Conservation (phyloP, 2,797 vertebrate genomes). For the Danio kyathit region DNA sequence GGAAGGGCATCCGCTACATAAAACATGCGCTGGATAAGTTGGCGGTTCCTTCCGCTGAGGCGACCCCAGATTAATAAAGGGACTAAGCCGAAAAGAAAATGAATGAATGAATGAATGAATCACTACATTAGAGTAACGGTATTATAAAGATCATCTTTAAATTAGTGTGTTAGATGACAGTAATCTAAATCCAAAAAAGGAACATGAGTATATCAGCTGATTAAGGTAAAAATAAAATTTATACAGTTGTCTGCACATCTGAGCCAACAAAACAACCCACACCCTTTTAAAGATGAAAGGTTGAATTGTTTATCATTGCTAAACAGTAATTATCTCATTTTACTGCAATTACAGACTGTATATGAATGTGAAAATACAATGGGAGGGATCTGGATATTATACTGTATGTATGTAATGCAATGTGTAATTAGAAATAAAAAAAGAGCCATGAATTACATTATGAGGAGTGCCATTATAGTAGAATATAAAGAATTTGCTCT, state of each 20-base stretch:
- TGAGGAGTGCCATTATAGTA: constrained; percentile 6
- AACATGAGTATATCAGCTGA: neutral
- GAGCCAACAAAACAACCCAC: constrained; percentile 7
- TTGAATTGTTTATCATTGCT: neutral
- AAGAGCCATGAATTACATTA: neutral
- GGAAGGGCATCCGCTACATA: too few species aligned
- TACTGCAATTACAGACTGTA: neutral
- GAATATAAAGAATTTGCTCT: constrained; percentile 45
- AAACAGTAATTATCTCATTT: neutral
- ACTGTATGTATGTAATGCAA: neutral
- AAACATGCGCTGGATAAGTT: too few species aligned
- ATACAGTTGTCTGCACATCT: constrained; percentile 33
- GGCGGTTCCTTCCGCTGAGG: too few species aligned
- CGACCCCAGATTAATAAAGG: too few species aligned
- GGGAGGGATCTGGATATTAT: neutral
- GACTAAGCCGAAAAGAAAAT: too few species aligned
- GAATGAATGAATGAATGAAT: too few species aligned
- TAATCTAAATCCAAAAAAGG: too few species aligned
- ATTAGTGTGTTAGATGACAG: too few species aligned
- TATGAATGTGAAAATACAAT: neutral
- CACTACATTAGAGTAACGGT: too few species aligned
- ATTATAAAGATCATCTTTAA: too few species aligned
- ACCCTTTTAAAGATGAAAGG: neutral
- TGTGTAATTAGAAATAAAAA: neutral
- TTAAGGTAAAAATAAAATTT: neutral